phyloP scores from a whole-genome alignment of 2,888 invertebrate species.

The Polydrusus pterygomalis region DNA sequence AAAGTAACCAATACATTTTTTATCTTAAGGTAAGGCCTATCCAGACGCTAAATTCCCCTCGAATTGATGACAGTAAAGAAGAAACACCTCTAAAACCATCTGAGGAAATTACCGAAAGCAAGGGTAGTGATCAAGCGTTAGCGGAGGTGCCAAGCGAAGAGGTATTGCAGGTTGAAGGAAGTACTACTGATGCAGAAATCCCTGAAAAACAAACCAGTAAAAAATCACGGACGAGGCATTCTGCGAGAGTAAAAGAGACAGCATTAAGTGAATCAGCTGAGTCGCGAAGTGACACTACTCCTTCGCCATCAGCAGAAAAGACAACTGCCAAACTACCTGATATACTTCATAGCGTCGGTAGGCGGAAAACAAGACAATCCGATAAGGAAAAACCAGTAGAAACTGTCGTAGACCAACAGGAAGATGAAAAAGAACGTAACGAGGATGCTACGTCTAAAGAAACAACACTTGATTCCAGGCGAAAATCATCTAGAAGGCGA shows the following conservation, averaged over 20 bases:
- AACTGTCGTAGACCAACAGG: neutral
- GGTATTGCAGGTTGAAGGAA: neutral
- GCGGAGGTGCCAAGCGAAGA: neutral
- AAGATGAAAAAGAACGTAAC: neutral
- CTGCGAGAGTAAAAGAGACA: neutral
- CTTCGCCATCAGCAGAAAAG: neutral
- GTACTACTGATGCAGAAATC: neutral
- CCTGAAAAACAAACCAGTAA: neutral
- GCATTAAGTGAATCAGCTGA: neutral
- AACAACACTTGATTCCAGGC: neutral
- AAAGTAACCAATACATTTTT: neutral
- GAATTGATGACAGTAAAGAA: neutral
- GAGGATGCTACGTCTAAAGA: neutral
- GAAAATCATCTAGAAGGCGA: conserved; percentile 14
- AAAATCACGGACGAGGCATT: neutral
- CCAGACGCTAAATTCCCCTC: neutral
- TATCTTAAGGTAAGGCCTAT: conserved; percentile 2
- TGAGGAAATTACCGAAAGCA: neutral
- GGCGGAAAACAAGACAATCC: neutral
- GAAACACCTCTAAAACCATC: neutral
- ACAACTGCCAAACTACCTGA: neutral
- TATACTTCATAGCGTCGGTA: neutral
- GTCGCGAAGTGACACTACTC: neutral
- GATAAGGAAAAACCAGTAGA: neutral
- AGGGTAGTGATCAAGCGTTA: neutral